phyloP scores from a whole-genome alignment of 2,888 invertebrate species.

The Fragum sueziense region DNA sequence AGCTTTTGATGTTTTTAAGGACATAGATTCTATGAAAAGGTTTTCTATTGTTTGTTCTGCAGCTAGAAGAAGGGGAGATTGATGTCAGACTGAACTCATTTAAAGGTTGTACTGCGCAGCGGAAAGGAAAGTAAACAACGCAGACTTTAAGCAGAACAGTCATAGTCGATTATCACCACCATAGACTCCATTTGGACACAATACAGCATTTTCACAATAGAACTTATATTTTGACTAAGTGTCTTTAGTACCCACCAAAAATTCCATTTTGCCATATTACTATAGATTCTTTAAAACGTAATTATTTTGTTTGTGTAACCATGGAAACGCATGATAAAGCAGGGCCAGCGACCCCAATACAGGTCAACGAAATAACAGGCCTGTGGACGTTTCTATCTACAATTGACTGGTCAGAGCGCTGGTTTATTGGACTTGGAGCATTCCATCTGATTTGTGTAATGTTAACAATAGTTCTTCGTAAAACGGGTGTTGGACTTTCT shows the following conservation, averaged over 20 bases:
- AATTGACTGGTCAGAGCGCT: slow-evolving; percentile 77
- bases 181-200: too few species aligned
- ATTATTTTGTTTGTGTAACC: too few species aligned
- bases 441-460: slow-evolving; percentile 73
- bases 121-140: slow-evolving; percentile 36
- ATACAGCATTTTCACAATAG: too few species aligned
- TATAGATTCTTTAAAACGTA: too few species aligned
- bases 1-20: too few species aligned
- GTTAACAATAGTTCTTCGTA: slow-evolving; percentile 64
- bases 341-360: slow-evolving; percentile 50
- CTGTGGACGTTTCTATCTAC: slow-evolving; percentile 42
- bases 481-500: slow-evolving; percentile 56
- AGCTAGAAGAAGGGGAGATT: slow-evolving; percentile 81
- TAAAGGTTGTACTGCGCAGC: slow-evolving; percentile 78
- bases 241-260: too few species aligned
- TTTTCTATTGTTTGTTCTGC: slow-evolving; percentile 50
- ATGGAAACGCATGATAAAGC: not conserved
- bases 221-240: too few species aligned
- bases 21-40: too few species aligned
- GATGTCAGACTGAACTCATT: slow-evolving; percentile 79
- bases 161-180: too few species aligned
- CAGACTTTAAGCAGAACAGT: too few species aligned
- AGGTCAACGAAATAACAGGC: slow-evolving; percentile 58
- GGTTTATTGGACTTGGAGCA: slow-evolving; percentile 70
- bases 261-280: too few species aligned